phyloP scores from a whole-genome alignment of 2,888 invertebrate species.

The Pachycephus smyrnensis region DNA sequence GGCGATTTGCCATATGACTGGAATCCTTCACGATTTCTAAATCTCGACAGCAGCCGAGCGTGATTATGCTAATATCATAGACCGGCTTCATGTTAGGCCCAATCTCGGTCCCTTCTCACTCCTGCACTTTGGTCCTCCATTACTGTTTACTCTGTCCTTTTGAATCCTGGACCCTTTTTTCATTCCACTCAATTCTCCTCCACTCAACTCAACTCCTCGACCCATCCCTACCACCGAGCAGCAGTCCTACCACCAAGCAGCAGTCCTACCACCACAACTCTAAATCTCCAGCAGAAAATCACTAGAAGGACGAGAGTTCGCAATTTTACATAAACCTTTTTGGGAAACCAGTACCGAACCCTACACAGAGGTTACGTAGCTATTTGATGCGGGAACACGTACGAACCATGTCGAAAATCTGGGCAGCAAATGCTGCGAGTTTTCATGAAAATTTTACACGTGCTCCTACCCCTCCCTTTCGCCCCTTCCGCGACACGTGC shows the following conservation, averaged over 20 bases:
- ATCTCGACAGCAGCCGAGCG: slow-evolving; percentile 18
- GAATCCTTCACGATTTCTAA: slow-evolving; percentile 2
- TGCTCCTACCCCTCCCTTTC: neutral
- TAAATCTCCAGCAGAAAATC: neutral
- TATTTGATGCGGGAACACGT: slow-evolving; percentile 51
- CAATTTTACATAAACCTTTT: slow-evolving; percentile 25
- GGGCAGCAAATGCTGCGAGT: slow-evolving; percentile 32
- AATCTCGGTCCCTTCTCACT: neutral
- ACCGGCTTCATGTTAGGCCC: neutral
- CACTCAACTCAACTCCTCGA: neutral
- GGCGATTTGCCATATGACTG: neutral
- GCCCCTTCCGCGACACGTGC: neutral
- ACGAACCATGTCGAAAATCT: slow-evolving; percentile 35
- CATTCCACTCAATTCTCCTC: neutral
- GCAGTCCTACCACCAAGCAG: neutral
- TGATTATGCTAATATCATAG: slow-evolving; percentile 21
- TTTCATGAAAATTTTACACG: neutral
- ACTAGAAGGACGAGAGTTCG: neutral
- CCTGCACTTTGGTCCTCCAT: neutral
- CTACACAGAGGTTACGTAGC: neutral
- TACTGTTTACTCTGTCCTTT: neutral
- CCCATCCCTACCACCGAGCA: neutral
- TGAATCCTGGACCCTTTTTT: neutral
- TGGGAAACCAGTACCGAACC: slow-evolving; percentile 15
- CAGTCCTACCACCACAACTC: neutral